phyloP scores from a whole-genome alignment of 2,113 vertebrate genomes.

The Caloenas nicobarica region DNA sequence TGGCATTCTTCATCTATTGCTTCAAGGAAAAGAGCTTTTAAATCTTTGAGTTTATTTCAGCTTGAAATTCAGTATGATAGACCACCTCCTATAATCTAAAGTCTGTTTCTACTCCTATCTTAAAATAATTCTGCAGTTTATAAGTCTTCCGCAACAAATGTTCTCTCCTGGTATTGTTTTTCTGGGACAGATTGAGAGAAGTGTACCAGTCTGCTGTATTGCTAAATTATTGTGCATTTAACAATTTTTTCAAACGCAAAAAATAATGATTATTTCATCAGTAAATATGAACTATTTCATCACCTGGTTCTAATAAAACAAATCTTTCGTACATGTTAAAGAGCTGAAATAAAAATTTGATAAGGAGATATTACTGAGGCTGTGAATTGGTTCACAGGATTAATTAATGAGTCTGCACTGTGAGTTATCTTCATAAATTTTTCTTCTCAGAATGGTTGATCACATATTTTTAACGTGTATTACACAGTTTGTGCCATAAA shows the following conservation, averaged over 20 bases:
- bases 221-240: neutral
- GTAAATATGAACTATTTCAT: neutral
- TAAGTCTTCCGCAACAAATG: neutral
- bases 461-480: neutral
- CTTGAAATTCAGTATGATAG: neutral
- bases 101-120: neutral
- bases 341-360: neutral
- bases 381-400: neutral
- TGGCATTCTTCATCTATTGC: neutral
- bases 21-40: neutral
- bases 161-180: neutral
- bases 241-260: neutral
- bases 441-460: neutral
- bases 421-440: neutral
- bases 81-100: neutral
- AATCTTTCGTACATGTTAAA: neutral
- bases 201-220: rapidly evolving
- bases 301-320: neutral
- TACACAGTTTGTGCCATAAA: neutral
- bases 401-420: neutral
- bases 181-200: neutral
- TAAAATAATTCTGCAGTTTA: neutral
- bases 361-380: neutral
- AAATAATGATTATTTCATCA: neutral
- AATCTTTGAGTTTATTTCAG: neutral